phyloP scores from a whole-genome alignment of 2,888 invertebrate genomes.

The Brachylomia viminalis region DNA sequence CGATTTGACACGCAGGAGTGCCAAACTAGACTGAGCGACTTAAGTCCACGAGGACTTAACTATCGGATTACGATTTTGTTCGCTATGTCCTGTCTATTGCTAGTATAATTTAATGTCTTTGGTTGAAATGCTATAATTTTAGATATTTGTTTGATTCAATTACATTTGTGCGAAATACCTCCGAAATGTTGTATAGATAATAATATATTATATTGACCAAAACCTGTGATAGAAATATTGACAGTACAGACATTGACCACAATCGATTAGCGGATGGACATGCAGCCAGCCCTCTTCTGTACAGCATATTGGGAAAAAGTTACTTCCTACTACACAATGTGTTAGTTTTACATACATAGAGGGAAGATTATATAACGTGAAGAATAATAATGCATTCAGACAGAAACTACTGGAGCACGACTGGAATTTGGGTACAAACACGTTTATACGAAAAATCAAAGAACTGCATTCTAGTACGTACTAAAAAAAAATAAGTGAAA shows the following conservation, averaged over 20 bases:
- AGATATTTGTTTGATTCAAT: not conserved
- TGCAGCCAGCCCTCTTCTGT: not conserved
- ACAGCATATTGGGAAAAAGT: not conserved
- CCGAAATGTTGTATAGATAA: constrained; percentile 3
- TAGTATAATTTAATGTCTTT: too few species aligned
- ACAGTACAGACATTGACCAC: not conserved
- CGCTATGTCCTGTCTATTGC: too few species aligned
- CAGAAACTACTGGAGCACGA: too few species aligned
- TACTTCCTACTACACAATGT: not conserved
- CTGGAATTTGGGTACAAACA: too few species aligned
- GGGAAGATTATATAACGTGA: constrained; percentile 3
- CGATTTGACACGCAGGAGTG: too few species aligned
- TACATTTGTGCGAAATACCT: not conserved
- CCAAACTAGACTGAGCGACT: too few species aligned
- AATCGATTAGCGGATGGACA: constrained; percentile 2
- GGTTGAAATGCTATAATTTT: too few species aligned
- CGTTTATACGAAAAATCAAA: too few species aligned
- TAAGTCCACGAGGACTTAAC: too few species aligned
- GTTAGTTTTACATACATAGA: not conserved
- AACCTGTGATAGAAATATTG: not conserved
- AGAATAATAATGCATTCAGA: not conserved
- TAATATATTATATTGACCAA: not conserved
- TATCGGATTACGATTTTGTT: too few species aligned
- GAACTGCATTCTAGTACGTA: too few species aligned
- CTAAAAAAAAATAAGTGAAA: too few species aligned